Evolutionary conservation across 2,113 vertebrate species (phyloP), one percentile per base, ranked within the genome.

Genomic region (Tricholaema leucomelas): DNA sequence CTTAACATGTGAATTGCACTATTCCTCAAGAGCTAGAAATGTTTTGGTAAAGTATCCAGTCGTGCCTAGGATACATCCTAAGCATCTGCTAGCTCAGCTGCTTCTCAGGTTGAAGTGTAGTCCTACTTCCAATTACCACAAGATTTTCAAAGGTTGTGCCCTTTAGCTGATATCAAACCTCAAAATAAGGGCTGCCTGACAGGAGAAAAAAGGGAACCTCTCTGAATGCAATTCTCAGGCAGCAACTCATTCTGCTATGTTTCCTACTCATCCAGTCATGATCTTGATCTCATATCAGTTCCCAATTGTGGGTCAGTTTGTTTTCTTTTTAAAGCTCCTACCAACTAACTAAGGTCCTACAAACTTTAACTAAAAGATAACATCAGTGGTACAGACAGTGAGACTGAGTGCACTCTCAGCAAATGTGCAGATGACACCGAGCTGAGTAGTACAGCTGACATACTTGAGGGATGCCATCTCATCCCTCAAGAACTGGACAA

Each of bases 71-170:
- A 75, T n/a, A n/a, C n/a, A n/a, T n/a, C n/a, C n/a, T n/a, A n/a
- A n/a, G n/a, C 40, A 60, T 6, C 10, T 91, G 67, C 55, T 69
- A 87, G 60, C 60, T 86, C 73, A 92, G 85, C 73, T 90, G 9
- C 76, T 75, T 65, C 58, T 74, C 42, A 60, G 30, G 4, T 2
- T 82, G 72, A 88, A 80, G 42, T 36, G 59, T 70, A 74, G 64
- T 18, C 5, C 59, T 40, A 28, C 40, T 40, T 40, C 17, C 1
- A 66, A 52, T 5, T 83, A 40, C 24, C n/a, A 54, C 12, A 33
- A 61, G 28, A 36, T 60, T 76, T 71, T 71, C 73, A 85, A 90
- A 90, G 65, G 77, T 77, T 93, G 72, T 91, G 85, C 73, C 88
- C 89, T 94, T 90, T 87, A 73, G 35, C 27, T 86, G 50, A 30